A percentile compares a stretch with the other conserved stretches of the same genome.
Conservation (phyloP, 2,113 vertebrate species). For the Gulo gulo region DNA sequence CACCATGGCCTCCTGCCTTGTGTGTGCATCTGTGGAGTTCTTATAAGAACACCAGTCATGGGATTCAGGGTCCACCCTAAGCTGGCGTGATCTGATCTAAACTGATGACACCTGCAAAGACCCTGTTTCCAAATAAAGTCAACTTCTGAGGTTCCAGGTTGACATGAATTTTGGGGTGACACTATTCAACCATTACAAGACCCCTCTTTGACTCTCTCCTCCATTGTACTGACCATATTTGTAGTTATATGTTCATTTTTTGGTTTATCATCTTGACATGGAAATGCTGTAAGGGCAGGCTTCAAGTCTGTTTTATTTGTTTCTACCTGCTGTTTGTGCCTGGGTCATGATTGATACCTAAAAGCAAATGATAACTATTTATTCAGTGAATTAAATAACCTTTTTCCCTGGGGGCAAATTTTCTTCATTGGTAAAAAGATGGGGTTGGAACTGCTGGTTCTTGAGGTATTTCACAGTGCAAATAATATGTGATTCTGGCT, state of each 20-base stretch:
- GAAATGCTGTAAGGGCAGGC: not conserved
- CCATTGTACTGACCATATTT: not conserved
- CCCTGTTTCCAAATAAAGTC: not conserved
- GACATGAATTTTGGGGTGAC: not conserved
- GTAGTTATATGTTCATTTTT: not conserved
- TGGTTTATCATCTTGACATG: not conserved
- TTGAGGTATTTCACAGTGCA: not conserved
- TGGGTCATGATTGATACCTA: not conserved
- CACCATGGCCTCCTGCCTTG: not conserved
- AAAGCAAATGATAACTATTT: not conserved
- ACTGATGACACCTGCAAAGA: not conserved
- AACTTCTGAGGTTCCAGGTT: not conserved
- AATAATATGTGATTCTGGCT: not conserved
- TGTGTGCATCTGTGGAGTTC: not conserved
- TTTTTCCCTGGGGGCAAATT: not conserved
- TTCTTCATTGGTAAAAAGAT: not conserved
- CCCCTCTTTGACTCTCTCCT: not conserved
- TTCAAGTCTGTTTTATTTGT: not conserved
- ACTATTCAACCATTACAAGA: not conserved
- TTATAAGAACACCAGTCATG: not conserved
- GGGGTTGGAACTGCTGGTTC: not conserved
- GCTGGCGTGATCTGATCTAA: not conserved
- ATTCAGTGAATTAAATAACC: not conserved
- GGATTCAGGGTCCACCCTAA: not conserved
- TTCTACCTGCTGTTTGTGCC: not conserved